phyloP scores from a whole-genome alignment of 2,888 invertebrate genomes.

The Onchidella celtica region DNA sequence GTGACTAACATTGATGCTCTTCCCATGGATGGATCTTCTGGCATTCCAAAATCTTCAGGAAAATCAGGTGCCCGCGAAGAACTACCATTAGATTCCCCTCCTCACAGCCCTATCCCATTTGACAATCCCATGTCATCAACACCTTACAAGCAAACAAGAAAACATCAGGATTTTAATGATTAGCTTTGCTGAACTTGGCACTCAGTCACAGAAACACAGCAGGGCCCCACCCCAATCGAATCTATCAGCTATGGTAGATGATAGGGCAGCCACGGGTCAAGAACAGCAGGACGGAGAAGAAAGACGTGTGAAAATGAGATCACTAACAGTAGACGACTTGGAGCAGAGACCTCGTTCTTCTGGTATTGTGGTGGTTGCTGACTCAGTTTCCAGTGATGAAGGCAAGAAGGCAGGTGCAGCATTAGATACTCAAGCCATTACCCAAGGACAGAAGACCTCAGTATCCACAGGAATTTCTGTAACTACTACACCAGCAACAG shows the following conservation, averaged over 20 bases:
- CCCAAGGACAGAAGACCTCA: too few species aligned
- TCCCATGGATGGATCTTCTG: conserved; percentile 7
- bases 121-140: conserved; percentile 71
- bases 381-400: conserved; percentile 63
- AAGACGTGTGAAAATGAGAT: conserved; percentile 62
- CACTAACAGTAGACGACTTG: conserved; percentile 73
- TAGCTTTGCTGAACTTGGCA: conserved; percentile 67
- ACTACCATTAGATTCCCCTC: conserved; percentile 55
- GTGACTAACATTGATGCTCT: conserved; percentile 62
- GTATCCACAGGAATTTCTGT: too few species aligned
- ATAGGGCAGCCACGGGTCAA: conserved; percentile 47
- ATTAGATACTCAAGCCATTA: too few species aligned
- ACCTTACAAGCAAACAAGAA: conserved; percentile 62
- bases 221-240: conserved; percentile 63
- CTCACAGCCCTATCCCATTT: conserved; percentile 66
- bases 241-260: conserved; percentile 67
- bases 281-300: conserved; percentile 51
- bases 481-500: too few species aligned
- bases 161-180: conserved; percentile 50
- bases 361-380: conserved; percentile 69
- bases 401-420: too few species aligned
- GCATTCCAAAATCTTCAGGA: conserved; percentile 8
- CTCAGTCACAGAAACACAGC: conserved; percentile 53
- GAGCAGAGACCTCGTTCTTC: conserved; percentile 76
- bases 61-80: conserved; percentile 11